phyloP scores from a whole-genome alignment of 2,888 invertebrate genomes.

The Drosophila nr. fundita region DNA sequence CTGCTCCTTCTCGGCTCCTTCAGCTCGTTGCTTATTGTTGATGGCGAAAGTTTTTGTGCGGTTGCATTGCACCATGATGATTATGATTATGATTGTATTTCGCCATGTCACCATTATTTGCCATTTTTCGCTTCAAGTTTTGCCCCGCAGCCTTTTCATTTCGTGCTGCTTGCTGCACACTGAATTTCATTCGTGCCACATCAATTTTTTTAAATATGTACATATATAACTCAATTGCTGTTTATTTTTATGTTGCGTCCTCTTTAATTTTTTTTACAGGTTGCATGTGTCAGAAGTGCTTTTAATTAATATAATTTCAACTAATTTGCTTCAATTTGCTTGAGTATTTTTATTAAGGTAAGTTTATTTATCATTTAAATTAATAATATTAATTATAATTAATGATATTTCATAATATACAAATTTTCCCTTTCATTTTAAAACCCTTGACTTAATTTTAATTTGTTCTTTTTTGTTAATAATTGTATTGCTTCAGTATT shows the following conservation, averaged over 20 bases:
- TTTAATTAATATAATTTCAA: slow-evolving; percentile 48
- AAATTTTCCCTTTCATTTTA: background rate
- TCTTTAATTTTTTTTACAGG: background rate
- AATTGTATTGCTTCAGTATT: background rate
- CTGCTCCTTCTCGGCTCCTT: slow-evolving; percentile 9
- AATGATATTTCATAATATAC: background rate
- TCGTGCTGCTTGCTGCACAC: slow-evolving; percentile 22
- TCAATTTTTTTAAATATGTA: slow-evolving; percentile 44
- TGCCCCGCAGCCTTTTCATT: slow-evolving; percentile 39
- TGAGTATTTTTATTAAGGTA: slow-evolving; percentile 61
- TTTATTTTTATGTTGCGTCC: background rate
- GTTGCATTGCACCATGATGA: slow-evolving; percentile 64
- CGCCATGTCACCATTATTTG: slow-evolving; percentile 81
- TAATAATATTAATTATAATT: background rate
- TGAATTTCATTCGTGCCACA: slow-evolving; percentile 61
- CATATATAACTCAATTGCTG: slow-evolving; percentile 38
- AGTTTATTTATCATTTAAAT: slow-evolving; percentile 50
- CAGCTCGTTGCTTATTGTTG: slow-evolving; percentile 56
- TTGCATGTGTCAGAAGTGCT: background rate
- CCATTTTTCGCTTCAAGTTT: slow-evolving; percentile 74
- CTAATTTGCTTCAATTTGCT: slow-evolving; percentile 65
- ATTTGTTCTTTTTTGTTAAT: no score
- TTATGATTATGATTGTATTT: slow-evolving; percentile 70
- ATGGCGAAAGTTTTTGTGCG: slow-evolving; percentile 71
- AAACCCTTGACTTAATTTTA: background rate